Evolutionary conservation across 2,113 vertebrate genomes (phyloP).

Genomic region (Phalacrocorax pelagicus): DNA sequence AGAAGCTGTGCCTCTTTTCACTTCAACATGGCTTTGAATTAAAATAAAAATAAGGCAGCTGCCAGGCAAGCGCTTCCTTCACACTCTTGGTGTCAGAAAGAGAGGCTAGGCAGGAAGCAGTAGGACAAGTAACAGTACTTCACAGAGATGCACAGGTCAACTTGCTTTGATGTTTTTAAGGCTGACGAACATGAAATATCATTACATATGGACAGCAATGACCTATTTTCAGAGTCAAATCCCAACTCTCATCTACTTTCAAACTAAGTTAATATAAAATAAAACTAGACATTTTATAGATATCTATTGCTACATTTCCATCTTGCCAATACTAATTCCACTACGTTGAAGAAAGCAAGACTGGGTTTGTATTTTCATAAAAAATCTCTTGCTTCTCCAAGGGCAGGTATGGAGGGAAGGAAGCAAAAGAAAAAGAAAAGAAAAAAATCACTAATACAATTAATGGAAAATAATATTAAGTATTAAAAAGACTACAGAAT

Average conservation of each 20-base stretch:
- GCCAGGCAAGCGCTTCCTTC: not conserved
- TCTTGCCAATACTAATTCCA: not conserved
- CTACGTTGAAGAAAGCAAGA: not conserved
- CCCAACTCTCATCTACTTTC: not conserved
- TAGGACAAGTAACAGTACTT: not conserved
- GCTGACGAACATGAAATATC: not conserved
- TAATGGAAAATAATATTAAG: not conserved
- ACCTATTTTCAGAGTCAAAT: not conserved
- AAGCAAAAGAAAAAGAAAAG: not conserved
- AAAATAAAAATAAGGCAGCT: not conserved
- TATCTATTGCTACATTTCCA: not conserved
- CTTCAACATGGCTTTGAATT: not conserved
- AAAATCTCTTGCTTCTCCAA: not conserved
- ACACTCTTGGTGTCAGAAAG: not conserved
- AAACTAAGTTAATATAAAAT: not conserved
- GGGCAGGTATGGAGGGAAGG: not conserved
- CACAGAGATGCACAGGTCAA: not conserved
- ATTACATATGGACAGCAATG: not conserved
- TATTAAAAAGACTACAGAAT: not conserved
- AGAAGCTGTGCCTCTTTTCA: not conserved
- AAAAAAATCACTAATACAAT: not conserved
- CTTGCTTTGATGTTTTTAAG: not conserved
- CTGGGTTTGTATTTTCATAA: not conserved
- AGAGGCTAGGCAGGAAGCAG: not conserved
- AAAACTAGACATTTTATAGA: not conserved